Evolutionary conservation across 1,140 invertebrate species (phyloP), one percentile per base, ranked within the genome.

Genomic region (Listronotus oregonensis): DNA sequence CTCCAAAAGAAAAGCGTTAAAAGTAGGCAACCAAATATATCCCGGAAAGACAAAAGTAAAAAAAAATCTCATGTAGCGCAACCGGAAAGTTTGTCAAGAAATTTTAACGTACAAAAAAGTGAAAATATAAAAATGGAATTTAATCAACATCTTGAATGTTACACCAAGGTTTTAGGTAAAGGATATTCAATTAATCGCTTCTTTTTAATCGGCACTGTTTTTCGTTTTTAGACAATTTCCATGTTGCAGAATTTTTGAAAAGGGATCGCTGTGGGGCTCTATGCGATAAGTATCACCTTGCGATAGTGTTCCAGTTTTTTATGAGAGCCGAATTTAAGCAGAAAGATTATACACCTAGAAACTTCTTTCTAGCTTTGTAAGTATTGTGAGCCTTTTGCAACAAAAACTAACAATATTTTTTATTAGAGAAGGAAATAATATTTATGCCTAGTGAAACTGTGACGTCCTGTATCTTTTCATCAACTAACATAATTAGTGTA

Each of bases 321-420:
- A 61, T 51, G 34, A 50, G 58, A 18, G 58, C 58, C 9, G 39
- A 40, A 4, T 61, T 61, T 15, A 50, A 21, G 1, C 17, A 50
- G 12, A 9, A 61, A 39, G 58, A 61, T 15, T 61, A 61, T 31
- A 61, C 58, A 40, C 17, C 44, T 0, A 11, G 32, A 40, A 61
- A 61, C 34, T 61, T 61, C 21, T 51, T 61, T 50, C n/a, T 61
- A 11, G 46, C 46, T 31, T 40, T 61, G 58, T 61, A 61, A 42
- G 46, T 61, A 49, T n/a, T n/a, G n/a, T n/a, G n/a, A n/a, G n/a
- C n/a, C n/a, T n/a, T n/a, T n/a, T n/a, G n/a, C n/a, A n/a, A n/a
- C n/a, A n/a, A n/a, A n/a, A n/a, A n/a, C n/a, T n/a, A n/a, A n/a
- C n/a, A n/a, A n/a, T n/a, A n/a, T n/a, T n/a, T n/a, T n/a, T n/a